A percentile compares a stretch with the other conserved stretches of the same genome.
phyloP scores from a whole-genome alignment of 2,797 vertebrate species.

The Pelochelys cantorii region DNA sequence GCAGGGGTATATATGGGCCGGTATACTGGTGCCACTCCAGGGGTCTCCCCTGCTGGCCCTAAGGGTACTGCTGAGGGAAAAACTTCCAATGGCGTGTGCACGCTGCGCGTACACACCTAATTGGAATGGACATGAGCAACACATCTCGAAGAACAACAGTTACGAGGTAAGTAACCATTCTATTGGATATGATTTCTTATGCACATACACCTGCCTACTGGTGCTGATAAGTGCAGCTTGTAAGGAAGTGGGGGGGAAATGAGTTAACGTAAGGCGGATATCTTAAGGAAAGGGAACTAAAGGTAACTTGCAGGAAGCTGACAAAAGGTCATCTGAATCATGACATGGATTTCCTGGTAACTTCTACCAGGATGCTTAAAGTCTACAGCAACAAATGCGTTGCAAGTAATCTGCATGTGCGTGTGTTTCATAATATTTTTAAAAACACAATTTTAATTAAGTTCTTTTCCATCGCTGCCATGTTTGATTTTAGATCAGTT shows the following conservation, averaged over 20 bases:
- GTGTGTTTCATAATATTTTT: neutral
- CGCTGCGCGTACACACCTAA: no score
- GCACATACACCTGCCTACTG: neutral
- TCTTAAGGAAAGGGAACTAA: neutral
- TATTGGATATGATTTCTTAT: neutral
- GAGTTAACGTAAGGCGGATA: neutral
- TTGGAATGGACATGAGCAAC: no score
- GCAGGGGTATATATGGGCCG: no score
- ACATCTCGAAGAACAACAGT: no score
- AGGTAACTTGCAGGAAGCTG: neutral
- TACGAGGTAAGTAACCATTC: no score
- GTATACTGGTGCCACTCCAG: no score
- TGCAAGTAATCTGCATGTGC: neutral
- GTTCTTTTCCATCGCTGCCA: neutral
- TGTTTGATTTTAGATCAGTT: neutral
- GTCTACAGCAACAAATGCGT: neutral
- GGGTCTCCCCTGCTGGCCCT: no score
- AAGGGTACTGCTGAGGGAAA: no score
- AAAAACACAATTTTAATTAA: neutral
- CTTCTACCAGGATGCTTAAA: slow-evolving; percentile 3
- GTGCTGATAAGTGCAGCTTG: neutral
- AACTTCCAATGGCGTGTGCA: no score
- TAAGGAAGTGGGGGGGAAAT: neutral
- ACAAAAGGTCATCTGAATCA: neutral
- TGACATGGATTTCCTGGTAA: neutral